These are phyloP conservation scores for Tupiocoris notatus DNA, from an alignment of 2,888 invertebrate species.

Conservation along the genomic window DNA sequence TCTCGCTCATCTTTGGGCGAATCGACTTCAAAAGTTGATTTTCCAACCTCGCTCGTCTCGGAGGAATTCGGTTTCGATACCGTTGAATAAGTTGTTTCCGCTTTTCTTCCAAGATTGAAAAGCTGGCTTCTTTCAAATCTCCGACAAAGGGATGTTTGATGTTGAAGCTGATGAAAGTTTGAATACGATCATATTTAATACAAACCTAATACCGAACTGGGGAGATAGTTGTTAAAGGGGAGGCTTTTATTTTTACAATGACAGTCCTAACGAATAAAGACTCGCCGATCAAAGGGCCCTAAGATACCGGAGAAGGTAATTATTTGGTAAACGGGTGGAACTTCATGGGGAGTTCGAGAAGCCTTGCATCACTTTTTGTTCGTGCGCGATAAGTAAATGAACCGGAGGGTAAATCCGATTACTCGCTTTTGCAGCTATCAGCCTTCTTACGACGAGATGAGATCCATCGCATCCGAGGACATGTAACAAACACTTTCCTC, in stretches of 20 bases:
- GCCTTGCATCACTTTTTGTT: conserved; percentile 25
- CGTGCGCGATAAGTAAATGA: conserved; percentile 36
- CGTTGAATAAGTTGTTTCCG: no score
- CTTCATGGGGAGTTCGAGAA: conserved; percentile 2
- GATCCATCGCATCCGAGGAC: not conserved
- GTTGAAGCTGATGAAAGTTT: conserved; percentile 20
- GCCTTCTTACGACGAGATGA: not conserved
- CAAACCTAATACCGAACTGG: conserved; percentile 7
- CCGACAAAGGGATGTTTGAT: no score
- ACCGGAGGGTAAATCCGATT: conserved; percentile 31
- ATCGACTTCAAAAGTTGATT: no score
- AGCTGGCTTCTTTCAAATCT: no score
- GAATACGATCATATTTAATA: conserved; percentile 29
- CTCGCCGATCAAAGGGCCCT: conserved; percentile 31
- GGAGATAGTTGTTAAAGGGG: not conserved
- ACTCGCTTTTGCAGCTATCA: not conserved
- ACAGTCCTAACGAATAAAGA: conserved; percentile 24
- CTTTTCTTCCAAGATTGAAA: no score
- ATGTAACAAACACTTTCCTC: not conserved
- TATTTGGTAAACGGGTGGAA: conserved; percentile 29
- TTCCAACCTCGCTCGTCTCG: no score
- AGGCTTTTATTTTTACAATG: conserved; percentile 32
- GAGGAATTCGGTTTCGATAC: no score
- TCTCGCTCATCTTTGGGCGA: no score
- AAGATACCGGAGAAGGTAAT: conserved; percentile 16